Evolutionary conservation across 2,888 invertebrate species (phyloP).

Genomic region (Cerastis rubricosa): DNA sequence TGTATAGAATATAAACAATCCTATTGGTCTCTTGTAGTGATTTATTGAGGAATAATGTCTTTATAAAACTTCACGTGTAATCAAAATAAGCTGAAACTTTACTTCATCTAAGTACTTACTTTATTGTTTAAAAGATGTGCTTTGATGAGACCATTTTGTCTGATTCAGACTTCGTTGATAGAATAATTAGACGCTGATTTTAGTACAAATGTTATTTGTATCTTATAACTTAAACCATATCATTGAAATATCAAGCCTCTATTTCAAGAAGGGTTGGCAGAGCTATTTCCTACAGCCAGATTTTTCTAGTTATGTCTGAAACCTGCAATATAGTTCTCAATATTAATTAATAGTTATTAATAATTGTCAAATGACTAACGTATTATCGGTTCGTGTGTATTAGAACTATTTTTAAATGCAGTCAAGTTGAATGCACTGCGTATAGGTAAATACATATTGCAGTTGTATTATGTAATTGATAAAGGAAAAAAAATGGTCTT

Average conservation of each 20-base stretch:
- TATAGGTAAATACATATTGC: conserved; percentile 34
- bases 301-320: background rate
- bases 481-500: conserved; percentile 38
- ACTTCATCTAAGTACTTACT: background rate
- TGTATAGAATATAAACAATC: background rate
- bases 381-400: conserved; percentile 25
- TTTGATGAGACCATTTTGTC: background rate
- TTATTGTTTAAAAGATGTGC: background rate
- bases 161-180: background rate
- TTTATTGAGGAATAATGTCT: background rate
- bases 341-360: conserved; percentile 29
- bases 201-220: background rate
- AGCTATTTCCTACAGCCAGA: background rate
- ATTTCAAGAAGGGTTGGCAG: background rate
- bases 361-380: conserved; percentile 44
- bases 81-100: background rate
- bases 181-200: background rate
- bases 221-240: background rate
- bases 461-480: conserved; percentile 34
- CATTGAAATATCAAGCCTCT: background rate
- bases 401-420: conserved; percentile 56
- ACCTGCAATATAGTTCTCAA: conserved; percentile 1
- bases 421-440: conserved; percentile 48
- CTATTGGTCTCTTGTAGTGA: background rate
- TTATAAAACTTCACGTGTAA: background rate